Evolutionary conservation across 2,888 invertebrate genomes (phyloP).

Genomic region (Trilocha varians): DNA sequence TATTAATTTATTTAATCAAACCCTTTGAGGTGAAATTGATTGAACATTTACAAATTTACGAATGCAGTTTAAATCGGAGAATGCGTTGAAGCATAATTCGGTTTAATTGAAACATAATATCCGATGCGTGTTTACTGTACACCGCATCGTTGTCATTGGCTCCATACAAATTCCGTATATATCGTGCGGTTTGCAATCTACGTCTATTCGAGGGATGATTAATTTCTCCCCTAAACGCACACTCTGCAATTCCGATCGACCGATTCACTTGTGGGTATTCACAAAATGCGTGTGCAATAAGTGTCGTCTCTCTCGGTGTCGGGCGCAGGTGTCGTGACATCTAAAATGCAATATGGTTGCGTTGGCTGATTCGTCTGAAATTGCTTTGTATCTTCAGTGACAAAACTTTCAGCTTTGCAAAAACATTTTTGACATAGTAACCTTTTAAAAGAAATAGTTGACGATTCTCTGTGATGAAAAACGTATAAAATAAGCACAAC

Average conservation of each 20-base stretch:
- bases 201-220: constrained; percentile 21
- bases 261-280: constrained; percentile 8
- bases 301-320: constrained; percentile 33
- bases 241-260: constrained; percentile 11
- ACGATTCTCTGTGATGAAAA: too few relatives aligned
- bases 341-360: constrained; percentile 40
- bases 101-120: background rate
- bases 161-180: constrained; percentile 14
- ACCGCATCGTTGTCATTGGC: constrained; percentile 17
- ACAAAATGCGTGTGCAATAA: constrained; percentile 26
- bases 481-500: too few relatives aligned
- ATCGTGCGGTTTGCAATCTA: constrained; percentile 18
- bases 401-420: too few relatives aligned
- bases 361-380: constrained; percentile 29
- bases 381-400: too few relatives aligned
- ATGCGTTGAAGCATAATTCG: background rate
- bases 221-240: constrained; percentile 19
- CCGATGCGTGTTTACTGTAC: constrained; percentile 13
- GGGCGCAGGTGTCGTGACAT: constrained; percentile 49
- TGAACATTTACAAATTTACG: too few relatives aligned
- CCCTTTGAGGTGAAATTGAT: too few relatives aligned
- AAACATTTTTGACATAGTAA: too few relatives aligned
- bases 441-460: too few relatives aligned
- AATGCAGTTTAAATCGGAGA: background rate
- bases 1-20: too few relatives aligned